Conservation (phyloP, 37 sponge, comb jelly and placozoan species). For the Petrosia ficiformis region DNA sequence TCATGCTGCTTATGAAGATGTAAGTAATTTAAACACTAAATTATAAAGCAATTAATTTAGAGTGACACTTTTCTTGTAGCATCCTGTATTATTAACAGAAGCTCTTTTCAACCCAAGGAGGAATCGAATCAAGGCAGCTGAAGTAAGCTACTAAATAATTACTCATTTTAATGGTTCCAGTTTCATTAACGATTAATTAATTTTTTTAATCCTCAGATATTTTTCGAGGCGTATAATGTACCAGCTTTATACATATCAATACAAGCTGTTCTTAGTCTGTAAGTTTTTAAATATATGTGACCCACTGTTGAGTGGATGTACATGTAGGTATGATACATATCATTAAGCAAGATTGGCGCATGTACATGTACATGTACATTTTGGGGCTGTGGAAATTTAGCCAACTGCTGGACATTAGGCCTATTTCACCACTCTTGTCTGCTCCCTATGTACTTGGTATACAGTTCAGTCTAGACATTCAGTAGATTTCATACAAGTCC, state of each 20-base stretch:
- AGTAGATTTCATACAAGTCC: too few species aligned
- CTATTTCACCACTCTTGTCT: too few species aligned
- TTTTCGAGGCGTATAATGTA: constrained; percentile 98
- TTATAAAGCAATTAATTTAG: background rate
- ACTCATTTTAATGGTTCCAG: background rate
- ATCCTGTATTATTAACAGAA: constrained; percentile 97
- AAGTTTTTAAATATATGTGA: too few species aligned
- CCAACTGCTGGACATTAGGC: too few species aligned
- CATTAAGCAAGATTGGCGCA: background rate
- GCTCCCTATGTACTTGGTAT: too few species aligned
- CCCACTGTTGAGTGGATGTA: too few species aligned
- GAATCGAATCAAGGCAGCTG: constrained; percentile 91
- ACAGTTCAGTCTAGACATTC: too few species aligned
- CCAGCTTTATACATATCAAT: constrained; percentile 97
- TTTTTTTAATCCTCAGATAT: constrained; percentile 51
- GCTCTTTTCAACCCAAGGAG: constrained; percentile 95
- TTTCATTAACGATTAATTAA: background rate
- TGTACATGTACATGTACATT: too few species aligned
- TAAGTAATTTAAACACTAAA: constrained; percentile 21
- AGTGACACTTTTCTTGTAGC: constrained; percentile 35
- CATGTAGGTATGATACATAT: background rate
- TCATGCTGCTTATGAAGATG: constrained; percentile 82
- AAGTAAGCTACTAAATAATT: constrained; percentile 39
- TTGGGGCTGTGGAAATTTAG: too few species aligned
- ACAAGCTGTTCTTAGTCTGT: constrained; percentile 99